A percentile compares a stretch with the other conserved stretches of the same genome.
Conservation (phyloP, 1,140 invertebrate species). For the Heliothis subflexa region DNA sequence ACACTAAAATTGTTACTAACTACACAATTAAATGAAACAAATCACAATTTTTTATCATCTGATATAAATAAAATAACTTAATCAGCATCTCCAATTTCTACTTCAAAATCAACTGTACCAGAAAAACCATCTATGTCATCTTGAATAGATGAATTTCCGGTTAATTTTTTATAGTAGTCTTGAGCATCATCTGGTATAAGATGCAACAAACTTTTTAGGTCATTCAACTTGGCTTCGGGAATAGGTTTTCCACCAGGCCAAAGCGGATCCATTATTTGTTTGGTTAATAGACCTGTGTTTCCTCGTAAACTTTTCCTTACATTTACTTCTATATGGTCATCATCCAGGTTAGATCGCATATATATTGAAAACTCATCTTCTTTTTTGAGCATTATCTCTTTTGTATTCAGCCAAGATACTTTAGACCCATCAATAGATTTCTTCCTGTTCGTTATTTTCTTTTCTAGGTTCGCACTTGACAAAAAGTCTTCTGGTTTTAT, state of each 20-base stretch:
- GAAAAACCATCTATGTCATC: constrained; percentile 34
- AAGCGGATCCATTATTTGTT: constrained; percentile 27
- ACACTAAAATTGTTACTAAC: no score
- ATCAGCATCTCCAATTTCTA: constrained; percentile 3
- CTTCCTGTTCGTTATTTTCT: not conserved
- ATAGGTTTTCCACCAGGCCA: constrained; percentile 49
- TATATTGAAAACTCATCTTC: constrained; percentile 12
- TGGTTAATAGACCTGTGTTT: not conserved
- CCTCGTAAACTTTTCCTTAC: constrained; percentile 31
- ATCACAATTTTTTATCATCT: no score
- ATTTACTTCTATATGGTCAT: constrained; percentile 3
- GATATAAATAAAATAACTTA: not conserved
- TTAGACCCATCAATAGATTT: not conserved
- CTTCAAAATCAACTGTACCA: constrained; percentile 11
- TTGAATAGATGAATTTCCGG: not conserved
- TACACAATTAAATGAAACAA: no score
- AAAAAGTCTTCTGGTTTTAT: constrained; percentile 16
- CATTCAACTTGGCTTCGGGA: constrained; percentile 42
- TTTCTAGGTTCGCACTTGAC: constrained; percentile 1
- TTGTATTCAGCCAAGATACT: constrained; percentile 14
- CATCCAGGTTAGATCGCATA: not conserved
- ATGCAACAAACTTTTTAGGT: constrained; percentile 46
- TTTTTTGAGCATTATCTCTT: constrained; percentile 10
- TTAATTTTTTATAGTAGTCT: constrained; percentile 36
- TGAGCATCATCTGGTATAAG: constrained; percentile 42